Evolutionary conservation across 64 coral and sea anemone genomes (phyloP).

Genomic region (Pocillopora damicornis): DNA sequence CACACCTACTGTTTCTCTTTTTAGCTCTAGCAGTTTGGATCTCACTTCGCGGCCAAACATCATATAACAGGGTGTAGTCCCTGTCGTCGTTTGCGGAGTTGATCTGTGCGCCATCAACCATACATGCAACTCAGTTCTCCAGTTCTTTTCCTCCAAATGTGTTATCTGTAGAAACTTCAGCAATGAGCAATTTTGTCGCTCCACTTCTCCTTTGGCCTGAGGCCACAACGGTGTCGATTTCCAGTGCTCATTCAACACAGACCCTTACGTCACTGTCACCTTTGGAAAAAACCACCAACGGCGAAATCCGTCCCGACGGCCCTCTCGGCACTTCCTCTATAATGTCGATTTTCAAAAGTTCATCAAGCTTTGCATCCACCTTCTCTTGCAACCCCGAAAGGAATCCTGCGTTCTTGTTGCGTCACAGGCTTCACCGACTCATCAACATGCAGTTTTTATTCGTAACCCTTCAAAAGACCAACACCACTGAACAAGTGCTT

Average conservation of each 20-base stretch:
- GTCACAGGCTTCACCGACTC: conserved; percentile 37
- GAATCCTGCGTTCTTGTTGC: conserved; percentile 24
- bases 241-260: neutral
- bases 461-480: conserved; percentile 45
- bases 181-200: neutral
- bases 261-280: neutral
- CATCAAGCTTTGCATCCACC: conserved; percentile 13
- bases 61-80: neutral
- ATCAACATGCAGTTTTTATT: conserved; percentile 58
- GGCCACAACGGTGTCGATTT: neutral
- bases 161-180: neutral
- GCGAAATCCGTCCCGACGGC: neutral
- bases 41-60: conserved; percentile 9
- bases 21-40: neutral
- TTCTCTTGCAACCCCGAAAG: conserved; percentile 37
- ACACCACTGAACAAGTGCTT: conserved; percentile 48
- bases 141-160: neutral
- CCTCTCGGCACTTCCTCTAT: neutral
- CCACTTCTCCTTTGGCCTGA: neutral
- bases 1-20: neutral
- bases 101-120: conserved; percentile 2
- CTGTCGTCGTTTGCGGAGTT: neutral
- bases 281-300: conserved; percentile 3
- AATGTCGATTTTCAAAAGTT: neutral
- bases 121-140: neutral